Conservation (phyloP, 2,888 invertebrate species). For the Andrena bicolor region DNA sequence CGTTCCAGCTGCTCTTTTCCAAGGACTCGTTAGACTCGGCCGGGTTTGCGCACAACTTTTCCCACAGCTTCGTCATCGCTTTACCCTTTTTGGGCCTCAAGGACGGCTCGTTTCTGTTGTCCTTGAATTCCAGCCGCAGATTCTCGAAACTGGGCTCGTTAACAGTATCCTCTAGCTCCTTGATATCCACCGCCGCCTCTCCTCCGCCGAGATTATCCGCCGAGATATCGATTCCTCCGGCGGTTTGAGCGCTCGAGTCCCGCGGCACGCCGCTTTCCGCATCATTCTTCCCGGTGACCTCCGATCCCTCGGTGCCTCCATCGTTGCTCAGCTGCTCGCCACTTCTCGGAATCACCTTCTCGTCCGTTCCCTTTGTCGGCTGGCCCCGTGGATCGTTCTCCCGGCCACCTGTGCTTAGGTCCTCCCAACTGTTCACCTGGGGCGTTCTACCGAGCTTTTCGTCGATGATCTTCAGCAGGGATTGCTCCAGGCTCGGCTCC, state of each 20-base stretch:
- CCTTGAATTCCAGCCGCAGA: constrained; percentile 74
- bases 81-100: constrained; percentile 71
- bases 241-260: constrained; percentile 38
- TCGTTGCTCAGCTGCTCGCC: constrained; percentile 53
- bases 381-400: constrained; percentile 41
- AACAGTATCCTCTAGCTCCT: constrained; percentile 66
- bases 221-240: constrained; percentile 53
- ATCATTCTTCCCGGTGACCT: constrained; percentile 61
- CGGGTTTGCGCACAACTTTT: constrained; percentile 69
- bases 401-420: constrained; percentile 46
- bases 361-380: constrained; percentile 53
- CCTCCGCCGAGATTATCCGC: constrained; percentile 45
- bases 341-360: constrained; percentile 46
- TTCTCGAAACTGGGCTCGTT: constrained; percentile 74
- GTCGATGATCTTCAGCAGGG: constrained; percentile 82
- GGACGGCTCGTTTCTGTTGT: constrained; percentile 34
- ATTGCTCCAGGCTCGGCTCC: constrained; percentile 82
- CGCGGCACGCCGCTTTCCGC: constrained; percentile 46
- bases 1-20: constrained; percentile 44
- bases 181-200: constrained; percentile 47
- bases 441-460: constrained; percentile 80
- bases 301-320: constrained; percentile 50
- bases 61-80: constrained; percentile 73
- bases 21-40: constrained; percentile 43
- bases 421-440: constrained; percentile 66